Evolutionary conservation across 2,113 vertebrate species (phyloP), one percentile per base, ranked within the genome.

Genomic region (Turnix velox): DNA sequence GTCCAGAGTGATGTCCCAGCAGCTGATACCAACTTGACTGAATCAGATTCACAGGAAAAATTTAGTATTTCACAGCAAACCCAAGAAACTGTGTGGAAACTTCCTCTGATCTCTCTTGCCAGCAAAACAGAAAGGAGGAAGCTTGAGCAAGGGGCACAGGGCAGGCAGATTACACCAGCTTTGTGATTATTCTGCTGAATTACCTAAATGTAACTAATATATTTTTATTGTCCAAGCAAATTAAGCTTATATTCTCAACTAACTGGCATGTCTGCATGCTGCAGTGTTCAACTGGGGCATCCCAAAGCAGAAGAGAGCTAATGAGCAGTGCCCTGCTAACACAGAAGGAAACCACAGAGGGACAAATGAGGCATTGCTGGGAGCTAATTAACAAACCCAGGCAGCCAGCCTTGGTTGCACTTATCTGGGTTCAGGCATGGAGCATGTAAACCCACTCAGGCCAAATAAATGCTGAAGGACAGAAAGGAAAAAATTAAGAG

Each of bases 301-400:
- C 75, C 90, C 88, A 82, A 93, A 93, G 88, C 33, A 1, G 58
- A 78, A 82, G 37, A 84, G 49, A 68, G 23, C 61, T 87, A 91
- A 91, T 92, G 81, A 95, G 52, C 46, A 35, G 69, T 72, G 81
- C 43, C 69, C 65, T 84, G 10, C 58, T 91, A 75, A 52, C 72
- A 82, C 87, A 61, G 37, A 39, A 65, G 28, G 81, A 82, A 92
- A 92, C 48, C 31, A 1, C 85, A 82, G 66, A 67, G 87, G 85
- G 67, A 17, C 68, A 79, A 73, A 72, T 7, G 67, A 66, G 37
- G 79, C 67, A 45, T 82, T 85, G 75, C 83, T 87, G 67, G 49
- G 72, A 58, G 74, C 69, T 94, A 94, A 92, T 95, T 91, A 95
- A 72, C 81, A 89, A 91, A 95, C 19, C 43, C 87, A 92, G 89